Percentiles rank a stretch among this genome's conserved stretches.
These are phyloP conservation scores for Pseudomyrmex concolor DNA, from an alignment of 1,140 invertebrate genomes.

Conservation along the genomic window DNA sequence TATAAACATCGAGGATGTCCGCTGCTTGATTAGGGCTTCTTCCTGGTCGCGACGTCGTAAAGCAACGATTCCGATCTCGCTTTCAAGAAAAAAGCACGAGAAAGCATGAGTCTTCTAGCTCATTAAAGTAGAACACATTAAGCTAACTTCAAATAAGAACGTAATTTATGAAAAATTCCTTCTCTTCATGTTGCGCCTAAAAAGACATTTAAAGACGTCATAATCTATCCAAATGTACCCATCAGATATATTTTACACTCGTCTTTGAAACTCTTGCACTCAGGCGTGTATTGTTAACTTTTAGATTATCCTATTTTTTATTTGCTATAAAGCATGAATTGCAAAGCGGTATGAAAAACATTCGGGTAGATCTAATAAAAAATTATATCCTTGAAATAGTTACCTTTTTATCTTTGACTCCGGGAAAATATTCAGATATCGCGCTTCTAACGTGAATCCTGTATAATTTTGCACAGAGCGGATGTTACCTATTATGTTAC, in stretches of 20 bases:
- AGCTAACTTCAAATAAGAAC: conserved; percentile 6
- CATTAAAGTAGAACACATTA: conserved; percentile 21
- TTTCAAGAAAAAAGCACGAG: conserved; percentile 57
- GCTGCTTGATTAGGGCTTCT: conserved; percentile 67
- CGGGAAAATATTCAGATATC: neutral
- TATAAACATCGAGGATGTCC: conserved; percentile 79
- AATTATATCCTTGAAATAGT: neutral
- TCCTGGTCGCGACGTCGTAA: conserved; percentile 65
- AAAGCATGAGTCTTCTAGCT: neutral
- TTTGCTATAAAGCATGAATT: neutral
- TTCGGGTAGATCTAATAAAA: too few relatives aligned
- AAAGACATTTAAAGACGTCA: neutral
- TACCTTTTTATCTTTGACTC: neutral
- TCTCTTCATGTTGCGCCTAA: neutral
- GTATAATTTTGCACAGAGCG: conserved; percentile 9
- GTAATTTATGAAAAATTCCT: conserved; percentile 32
- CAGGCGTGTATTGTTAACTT: neutral
- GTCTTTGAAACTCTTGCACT: neutral
- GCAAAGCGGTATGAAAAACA: too few relatives aligned
- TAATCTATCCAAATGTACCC: neutral
- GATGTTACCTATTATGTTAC: conserved; percentile 9
- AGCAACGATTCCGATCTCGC: conserved; percentile 61
- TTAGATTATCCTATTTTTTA: neutral
- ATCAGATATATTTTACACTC: neutral
- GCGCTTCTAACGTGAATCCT: neutral